phyloP scores from a whole-genome alignment of 2,888 invertebrate species.

The Apotomis capreana region DNA sequence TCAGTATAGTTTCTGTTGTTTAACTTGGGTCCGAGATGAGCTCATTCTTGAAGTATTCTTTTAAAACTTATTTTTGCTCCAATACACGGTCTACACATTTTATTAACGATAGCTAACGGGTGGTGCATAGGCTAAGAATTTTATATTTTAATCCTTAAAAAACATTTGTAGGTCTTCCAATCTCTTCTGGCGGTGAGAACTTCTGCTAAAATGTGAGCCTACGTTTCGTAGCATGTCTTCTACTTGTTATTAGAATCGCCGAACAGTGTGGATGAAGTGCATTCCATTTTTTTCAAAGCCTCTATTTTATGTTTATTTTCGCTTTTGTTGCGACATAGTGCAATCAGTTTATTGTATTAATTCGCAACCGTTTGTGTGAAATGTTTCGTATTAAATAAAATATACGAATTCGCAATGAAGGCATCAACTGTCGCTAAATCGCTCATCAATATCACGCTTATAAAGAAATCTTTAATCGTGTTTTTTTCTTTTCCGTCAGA shows the following conservation, averaged over 20 bases:
- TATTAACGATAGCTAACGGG: no score
- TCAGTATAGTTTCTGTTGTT: slow-evolving; percentile 8
- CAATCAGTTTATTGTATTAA: slow-evolving; percentile 10
- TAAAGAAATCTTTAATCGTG: slow-evolving; percentile 6
- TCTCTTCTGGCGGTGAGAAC: not conserved
- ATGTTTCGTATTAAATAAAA: slow-evolving; percentile 16
- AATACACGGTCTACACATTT: no score
- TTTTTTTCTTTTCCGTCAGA: slow-evolving; percentile 12
- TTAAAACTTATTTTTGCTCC: no score
- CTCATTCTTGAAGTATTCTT: not conserved
- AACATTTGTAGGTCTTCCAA: not conserved
- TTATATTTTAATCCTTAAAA: not conserved
- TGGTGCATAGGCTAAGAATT: no score
- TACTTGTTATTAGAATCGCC: no score
- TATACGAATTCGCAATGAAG: slow-evolving; percentile 11
- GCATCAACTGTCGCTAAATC: slow-evolving; percentile 13
- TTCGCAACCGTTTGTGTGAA: slow-evolving; percentile 10
- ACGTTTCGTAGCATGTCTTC: not conserved
- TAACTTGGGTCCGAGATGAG: not conserved
- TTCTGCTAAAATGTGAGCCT: slow-evolving; percentile 1
- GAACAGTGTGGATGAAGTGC: no score
- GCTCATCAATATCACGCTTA: slow-evolving; percentile 20
- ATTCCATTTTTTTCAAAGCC: no score
- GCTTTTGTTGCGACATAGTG: no score
- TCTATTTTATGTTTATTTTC: no score